phyloP scores from a whole-genome alignment of 2,888 invertebrate genomes.

The Cremastinae sp. region DNA sequence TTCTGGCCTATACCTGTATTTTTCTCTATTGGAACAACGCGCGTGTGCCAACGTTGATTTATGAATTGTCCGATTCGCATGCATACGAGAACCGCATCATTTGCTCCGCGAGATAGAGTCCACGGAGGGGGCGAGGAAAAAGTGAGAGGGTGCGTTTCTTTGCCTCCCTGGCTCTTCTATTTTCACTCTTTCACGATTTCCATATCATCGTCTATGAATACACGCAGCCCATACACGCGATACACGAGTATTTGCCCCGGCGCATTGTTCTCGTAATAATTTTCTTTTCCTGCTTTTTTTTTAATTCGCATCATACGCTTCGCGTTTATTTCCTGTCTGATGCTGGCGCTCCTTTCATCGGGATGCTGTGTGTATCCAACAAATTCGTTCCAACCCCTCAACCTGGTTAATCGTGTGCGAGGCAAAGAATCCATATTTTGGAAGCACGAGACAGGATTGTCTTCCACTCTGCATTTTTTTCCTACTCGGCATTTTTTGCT shows the following conservation, averaged over 20 bases:
- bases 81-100: slow-evolving; percentile 63
- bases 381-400: not conserved
- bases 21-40: slow-evolving; percentile 61
- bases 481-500: not conserved
- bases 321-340: slow-evolving; percentile 55
- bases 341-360: slow-evolving; percentile 29
- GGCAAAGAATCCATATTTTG: slow-evolving; percentile 64
- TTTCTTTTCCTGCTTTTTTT: slow-evolving; percentile 23
- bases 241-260: slow-evolving; percentile 45
- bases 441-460: not conserved
- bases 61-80: slow-evolving; percentile 63
- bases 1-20: slow-evolving; percentile 37
- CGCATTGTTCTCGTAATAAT: slow-evolving; percentile 58
- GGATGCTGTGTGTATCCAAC: not conserved
- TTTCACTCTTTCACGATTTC: slow-evolving; percentile 58
- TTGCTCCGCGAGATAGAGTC: slow-evolving; percentile 52
- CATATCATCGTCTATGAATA: slow-evolving; percentile 54
- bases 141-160: not conserved
- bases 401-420: slow-evolving; percentile 50
- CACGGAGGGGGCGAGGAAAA: not conserved
- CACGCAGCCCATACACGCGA: slow-evolving; percentile 17
- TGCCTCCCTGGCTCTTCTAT: slow-evolving; percentile 27
- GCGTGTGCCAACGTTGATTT: slow-evolving; percentile 65
- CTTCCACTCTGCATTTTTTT: no score
- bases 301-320: slow-evolving; percentile 54